These are phyloP conservation scores for Scomber colias DNA, from an alignment of 2,113 vertebrate species.

Conservation along the genomic window DNA sequence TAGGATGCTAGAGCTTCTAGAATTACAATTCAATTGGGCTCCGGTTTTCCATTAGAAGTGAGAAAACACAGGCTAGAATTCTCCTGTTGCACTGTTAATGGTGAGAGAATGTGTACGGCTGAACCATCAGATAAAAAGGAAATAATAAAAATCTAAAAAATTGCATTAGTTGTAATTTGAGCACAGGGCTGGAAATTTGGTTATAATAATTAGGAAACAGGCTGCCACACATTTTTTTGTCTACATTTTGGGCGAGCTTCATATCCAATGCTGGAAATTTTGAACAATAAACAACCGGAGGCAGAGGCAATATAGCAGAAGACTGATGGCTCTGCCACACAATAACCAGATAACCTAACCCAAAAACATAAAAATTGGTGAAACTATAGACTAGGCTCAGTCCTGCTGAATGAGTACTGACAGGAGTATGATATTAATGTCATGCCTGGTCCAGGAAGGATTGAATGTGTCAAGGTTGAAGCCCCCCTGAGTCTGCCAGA, in stretches of 20 bases:
- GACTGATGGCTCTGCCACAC: background rate
- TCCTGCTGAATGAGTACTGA: conserved; percentile 38
- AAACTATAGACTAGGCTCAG: conserved; percentile 1
- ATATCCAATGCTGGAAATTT: conserved; percentile 10
- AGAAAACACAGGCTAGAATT: conserved; percentile 41
- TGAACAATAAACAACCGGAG: conserved; percentile 1
- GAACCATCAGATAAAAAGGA: conserved; percentile 42
- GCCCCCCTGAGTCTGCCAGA: conserved; percentile 60
- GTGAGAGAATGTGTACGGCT: conserved; percentile 44
- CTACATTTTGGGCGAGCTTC: background rate
- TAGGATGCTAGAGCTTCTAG: conserved; percentile 37
- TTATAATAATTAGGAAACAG: conserved; percentile 6
- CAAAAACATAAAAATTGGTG: background rate
- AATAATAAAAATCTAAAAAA: conserved; percentile 22
- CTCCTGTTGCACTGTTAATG: conserved; percentile 42
- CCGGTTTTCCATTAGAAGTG: conserved; percentile 53
- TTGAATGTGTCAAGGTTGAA: conserved; percentile 65
- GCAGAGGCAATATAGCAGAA: background rate
- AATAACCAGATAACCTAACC: conserved; percentile 3
- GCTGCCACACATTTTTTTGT: background rate
- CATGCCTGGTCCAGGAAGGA: conserved; percentile 46
- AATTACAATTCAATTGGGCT: conserved; percentile 63
- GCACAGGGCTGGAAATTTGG: conserved; percentile 19
- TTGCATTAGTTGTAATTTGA: conserved; percentile 55
- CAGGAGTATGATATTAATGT: conserved; percentile 52